These are phyloP conservation scores for Nemoura dubitans DNA, from an alignment of 2,888 invertebrate species.

Conservation along the genomic window DNA sequence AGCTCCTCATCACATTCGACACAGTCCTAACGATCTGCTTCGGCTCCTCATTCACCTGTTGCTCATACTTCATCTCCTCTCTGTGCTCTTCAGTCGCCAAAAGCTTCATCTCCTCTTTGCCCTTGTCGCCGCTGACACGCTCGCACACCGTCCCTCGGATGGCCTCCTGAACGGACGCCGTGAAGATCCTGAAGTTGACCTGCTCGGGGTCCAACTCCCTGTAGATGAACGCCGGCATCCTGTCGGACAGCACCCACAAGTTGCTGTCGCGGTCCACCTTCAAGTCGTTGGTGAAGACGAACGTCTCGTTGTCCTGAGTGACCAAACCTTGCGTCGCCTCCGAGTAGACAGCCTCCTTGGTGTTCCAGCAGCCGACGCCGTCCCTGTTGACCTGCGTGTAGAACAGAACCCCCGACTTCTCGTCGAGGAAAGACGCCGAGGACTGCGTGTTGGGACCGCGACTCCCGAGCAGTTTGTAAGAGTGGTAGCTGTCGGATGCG, in stretches of 20 bases:
- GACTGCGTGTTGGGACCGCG: conserved; percentile 79
- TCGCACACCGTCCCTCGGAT: conserved; percentile 78
- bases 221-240: conserved; percentile 77
- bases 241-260: conserved; percentile 79
- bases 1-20: neutral
- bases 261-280: conserved; percentile 77
- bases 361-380: conserved; percentile 81
- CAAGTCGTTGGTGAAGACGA: conserved; percentile 81
- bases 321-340: conserved; percentile 77
- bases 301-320: conserved; percentile 73
- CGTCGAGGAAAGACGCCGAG: conserved; percentile 76
- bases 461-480: conserved; percentile 72
- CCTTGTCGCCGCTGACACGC: conserved; percentile 50
- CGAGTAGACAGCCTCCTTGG: conserved; percentile 69
- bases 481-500: conserved; percentile 60
- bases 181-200: conserved; percentile 76
- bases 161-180: conserved; percentile 73
- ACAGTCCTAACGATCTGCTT: neutral
- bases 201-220: conserved; percentile 67
- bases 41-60: neutral
- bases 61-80: conserved; percentile 18
- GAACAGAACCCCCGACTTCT: conserved; percentile 75
- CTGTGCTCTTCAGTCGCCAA: neutral
- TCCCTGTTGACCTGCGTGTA: conserved; percentile 79
- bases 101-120: conserved; percentile 10